A percentile compares a stretch with the other conserved stretches of the same genome.
These are phyloP conservation scores for Tenrec ecaudatus DNA, from an alignment of 2,113 vertebrate species.

Conservation along the genomic window DNA sequence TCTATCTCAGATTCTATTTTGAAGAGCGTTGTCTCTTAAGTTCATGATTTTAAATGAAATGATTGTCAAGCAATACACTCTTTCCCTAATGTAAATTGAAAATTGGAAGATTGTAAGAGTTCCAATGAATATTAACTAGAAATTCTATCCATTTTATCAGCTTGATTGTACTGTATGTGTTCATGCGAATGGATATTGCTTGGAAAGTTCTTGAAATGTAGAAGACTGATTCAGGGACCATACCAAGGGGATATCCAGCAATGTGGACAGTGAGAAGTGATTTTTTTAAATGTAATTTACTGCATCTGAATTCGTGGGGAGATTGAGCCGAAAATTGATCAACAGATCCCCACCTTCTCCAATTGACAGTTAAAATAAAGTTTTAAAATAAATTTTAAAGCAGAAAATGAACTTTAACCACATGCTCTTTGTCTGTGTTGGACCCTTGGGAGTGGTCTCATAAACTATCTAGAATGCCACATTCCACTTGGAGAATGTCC, in stretches of 20 bases:
- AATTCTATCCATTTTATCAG: not conserved
- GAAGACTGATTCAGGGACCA: not conserved
- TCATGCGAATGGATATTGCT: not conserved
- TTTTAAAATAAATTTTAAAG: conserved; percentile 39
- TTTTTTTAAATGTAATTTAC: conserved; percentile 19
- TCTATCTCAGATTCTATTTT: conserved; percentile 60
- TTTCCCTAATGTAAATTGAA: conserved; percentile 19
- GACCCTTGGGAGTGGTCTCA: too few relatives aligned
- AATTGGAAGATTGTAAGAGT: not conserved
- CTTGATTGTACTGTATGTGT: not conserved
- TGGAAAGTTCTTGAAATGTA: not conserved
- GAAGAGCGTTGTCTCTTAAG: not conserved
- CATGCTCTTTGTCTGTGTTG: not conserved
- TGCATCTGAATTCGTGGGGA: not conserved
- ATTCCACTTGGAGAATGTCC: too few relatives aligned
- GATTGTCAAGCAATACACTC: conserved; percentile 41
- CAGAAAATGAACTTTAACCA: not conserved
- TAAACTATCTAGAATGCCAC: too few relatives aligned
- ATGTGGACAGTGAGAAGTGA: not conserved
- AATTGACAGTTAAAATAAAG: not conserved
- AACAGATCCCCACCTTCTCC: not conserved
- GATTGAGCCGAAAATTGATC: not conserved
- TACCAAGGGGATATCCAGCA: conserved; percentile 18
- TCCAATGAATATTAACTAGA: conserved; percentile 39
- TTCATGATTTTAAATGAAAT: conserved; percentile 66